Evolutionary conservation across 2,797 vertebrate species (phyloP).

Genomic region (Gastrophryne carolinensis): DNA sequence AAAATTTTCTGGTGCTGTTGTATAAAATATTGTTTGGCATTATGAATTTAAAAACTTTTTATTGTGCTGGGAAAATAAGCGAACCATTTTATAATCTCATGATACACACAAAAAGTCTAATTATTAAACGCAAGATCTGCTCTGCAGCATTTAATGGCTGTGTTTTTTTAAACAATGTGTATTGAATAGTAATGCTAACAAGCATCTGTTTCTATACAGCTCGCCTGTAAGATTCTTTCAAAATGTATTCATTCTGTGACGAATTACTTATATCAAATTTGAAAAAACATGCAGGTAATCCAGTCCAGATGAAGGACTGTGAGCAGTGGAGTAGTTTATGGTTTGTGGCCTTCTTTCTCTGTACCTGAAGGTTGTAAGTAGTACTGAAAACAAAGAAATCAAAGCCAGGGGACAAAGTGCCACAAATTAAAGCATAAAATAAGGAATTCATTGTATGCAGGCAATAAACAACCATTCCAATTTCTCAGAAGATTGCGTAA

Average conservation of each 20-base stretch:
- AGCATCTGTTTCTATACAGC: constrained; percentile 43
- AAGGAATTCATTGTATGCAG: background rate
- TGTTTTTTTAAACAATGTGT: constrained; percentile 9
- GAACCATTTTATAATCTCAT: too few relatives aligned
- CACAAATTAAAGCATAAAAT: constrained; percentile 8
- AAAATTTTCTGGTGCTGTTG: too few relatives aligned
- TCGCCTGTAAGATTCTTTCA: constrained; percentile 36
- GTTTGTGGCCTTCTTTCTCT: constrained; percentile 22
- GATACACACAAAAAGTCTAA: too few relatives aligned
- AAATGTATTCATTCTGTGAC: constrained; percentile 41
- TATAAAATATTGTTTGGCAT: too few relatives aligned
- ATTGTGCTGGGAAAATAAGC: too few relatives aligned
- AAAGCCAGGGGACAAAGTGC: constrained; percentile 14
- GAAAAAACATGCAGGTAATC: constrained; percentile 31
- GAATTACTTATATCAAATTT: constrained; percentile 49
- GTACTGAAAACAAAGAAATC: background rate
- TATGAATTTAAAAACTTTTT: too few relatives aligned
- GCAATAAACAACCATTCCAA: constrained; percentile 8
- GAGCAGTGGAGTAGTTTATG: constrained; percentile 28
- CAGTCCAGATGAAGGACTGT: constrained; percentile 37
- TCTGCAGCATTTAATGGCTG: too few relatives aligned
- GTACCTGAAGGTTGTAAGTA: constrained; percentile 10
- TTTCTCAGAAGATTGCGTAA: constrained; percentile 16
- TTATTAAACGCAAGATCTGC: too few relatives aligned
- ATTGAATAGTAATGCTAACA: constrained; percentile 30